A percentile compares a stretch with the other conserved stretches of the same genome.
These are phyloP conservation scores for Meteorus colon DNA, from an alignment of 2,888 invertebrate species.

Conservation along the genomic window DNA sequence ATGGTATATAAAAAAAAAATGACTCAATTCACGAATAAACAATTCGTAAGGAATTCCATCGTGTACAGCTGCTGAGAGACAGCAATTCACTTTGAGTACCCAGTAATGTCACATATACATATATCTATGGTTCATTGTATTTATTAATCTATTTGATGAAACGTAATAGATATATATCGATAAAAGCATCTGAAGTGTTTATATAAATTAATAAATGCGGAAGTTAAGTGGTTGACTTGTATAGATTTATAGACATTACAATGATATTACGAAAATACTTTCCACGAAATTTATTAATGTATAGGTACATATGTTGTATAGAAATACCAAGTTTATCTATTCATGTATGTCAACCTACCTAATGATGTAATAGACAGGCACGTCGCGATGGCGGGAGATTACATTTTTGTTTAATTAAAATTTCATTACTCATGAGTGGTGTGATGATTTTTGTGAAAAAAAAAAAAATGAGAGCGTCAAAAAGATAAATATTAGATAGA, in stretches of 20 bases:
- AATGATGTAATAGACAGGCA: neutral
- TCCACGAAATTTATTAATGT: too few species aligned
- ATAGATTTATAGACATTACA: neutral
- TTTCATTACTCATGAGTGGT: neutral
- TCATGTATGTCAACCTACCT: too few species aligned
- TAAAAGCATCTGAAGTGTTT: neutral
- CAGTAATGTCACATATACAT: too few species aligned
- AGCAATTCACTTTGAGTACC: too few species aligned
- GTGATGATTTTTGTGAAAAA: neutral
- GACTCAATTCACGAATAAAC: too few species aligned
- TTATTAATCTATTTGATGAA: neutral
- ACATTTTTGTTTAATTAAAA: neutral
- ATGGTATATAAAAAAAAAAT: too few species aligned
- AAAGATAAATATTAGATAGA: slow-evolving; percentile 13
- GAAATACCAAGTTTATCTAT: too few species aligned
- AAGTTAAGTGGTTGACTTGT: slow-evolving; percentile 2
- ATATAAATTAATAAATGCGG: neutral
- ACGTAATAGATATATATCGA: neutral
- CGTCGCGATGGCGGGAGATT: neutral
- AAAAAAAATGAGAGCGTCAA: slow-evolving; percentile 22
- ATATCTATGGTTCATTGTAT: neutral
- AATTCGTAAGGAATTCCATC: too few species aligned
- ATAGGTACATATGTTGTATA: too few species aligned
- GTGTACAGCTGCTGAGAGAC: too few species aligned
- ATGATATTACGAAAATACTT: neutral